Evolutionary conservation across 2,797 vertebrate genomes (phyloP).

Genomic region (Argya squamiceps): DNA sequence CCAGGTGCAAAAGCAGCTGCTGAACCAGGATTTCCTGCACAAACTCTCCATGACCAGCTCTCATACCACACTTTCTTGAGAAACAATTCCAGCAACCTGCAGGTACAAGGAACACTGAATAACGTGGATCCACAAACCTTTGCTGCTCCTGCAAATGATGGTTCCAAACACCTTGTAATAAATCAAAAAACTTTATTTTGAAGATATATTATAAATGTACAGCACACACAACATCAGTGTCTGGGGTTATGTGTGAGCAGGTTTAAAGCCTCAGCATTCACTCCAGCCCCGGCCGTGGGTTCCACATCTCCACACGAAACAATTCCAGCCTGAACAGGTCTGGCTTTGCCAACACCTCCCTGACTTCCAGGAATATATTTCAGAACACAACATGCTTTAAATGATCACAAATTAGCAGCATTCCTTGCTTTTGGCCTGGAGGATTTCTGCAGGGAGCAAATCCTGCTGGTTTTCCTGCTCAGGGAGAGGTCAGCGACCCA

Average conservation of each 20-base stretch:
- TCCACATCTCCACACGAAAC: background rate
- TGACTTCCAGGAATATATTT: background rate
- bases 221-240: slow-evolving; percentile 50
- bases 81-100: background rate
- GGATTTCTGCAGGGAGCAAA: background rate
- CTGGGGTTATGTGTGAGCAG: slow-evolving; percentile 32
- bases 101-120: rapidly evolving
- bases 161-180: slow-evolving; percentile 19
- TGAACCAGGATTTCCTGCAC: background rate
- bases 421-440: background rate
- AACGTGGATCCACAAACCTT: rapidly evolving
- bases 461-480: background rate
- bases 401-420: background rate
- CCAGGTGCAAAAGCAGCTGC: background rate
- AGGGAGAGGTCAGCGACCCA: background rate
- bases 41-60: rapidly evolving
- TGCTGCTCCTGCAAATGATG: background rate
- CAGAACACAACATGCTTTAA: background rate
- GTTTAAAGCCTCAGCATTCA: slow-evolving; percentile 22
- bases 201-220: slow-evolving; percentile 71
- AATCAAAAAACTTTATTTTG: slow-evolving; percentile 66
- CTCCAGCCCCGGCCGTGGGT: background rate
- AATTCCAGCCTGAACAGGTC: background rate
- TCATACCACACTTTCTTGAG: rapidly evolving
- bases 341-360: background rate